These are phyloP conservation scores for Ifrita kowaldi DNA, from an alignment of 2,113 vertebrate species.

Conservation along the genomic window DNA sequence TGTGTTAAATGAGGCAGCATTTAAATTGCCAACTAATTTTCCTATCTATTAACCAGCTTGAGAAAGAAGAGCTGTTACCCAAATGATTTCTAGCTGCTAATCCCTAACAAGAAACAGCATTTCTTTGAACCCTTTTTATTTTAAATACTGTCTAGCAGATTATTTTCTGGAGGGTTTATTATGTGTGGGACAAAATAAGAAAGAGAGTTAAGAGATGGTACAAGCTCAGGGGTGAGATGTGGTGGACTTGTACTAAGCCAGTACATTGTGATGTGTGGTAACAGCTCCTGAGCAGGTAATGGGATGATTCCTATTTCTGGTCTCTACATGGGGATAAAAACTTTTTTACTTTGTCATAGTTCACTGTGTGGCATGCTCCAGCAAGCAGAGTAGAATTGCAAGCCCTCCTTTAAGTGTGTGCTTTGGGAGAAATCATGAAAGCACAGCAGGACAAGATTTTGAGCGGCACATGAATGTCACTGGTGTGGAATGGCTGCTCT, in stretches of 20 bases:
- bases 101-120: conserved; percentile 46
- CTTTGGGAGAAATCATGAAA: conserved; percentile 6
- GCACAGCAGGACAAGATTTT: background rate
- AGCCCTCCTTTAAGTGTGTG: background rate
- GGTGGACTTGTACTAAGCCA: background rate
- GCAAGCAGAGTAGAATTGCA: background rate
- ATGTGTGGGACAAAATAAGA: background rate
- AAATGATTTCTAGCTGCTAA: conserved; percentile 78
- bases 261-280: background rate
- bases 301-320: background rate
- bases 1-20: conserved; percentile 85
- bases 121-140: background rate
- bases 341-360: background rate
- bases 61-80: conserved; percentile 70
- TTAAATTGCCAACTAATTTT: conserved; percentile 90
- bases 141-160: background rate
- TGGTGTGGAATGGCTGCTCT: background rate
- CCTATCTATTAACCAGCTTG: conserved; percentile 83
- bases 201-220: background rate
- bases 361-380: background rate
- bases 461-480: background rate
- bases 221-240: background rate
- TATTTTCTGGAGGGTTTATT: background rate
- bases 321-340: background rate
- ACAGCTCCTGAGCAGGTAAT: background rate